Percentiles rank a stretch among this genome's conserved stretches.
These are phyloP conservation scores for Nanorana parkeri DNA, from an alignment of 2,113 vertebrate species.

Conservation along the genomic window DNA sequence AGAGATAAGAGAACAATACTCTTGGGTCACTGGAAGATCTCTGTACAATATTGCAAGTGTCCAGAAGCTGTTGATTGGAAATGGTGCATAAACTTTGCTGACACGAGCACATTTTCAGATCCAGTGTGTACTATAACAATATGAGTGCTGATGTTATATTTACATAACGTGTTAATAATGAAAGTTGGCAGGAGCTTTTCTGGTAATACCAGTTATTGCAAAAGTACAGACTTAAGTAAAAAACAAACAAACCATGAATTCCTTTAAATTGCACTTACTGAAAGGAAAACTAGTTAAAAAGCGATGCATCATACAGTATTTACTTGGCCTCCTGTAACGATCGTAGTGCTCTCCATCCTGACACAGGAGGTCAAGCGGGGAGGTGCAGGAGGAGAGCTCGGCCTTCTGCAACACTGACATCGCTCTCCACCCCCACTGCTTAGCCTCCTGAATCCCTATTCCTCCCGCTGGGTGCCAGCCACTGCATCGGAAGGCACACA, in stretches of 20 bases:
- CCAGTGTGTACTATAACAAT: slow-evolving; percentile 24
- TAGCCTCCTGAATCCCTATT: no score
- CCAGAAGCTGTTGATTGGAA: slow-evolving; percentile 54
- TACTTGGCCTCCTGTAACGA: no score
- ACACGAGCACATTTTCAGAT: slow-evolving; percentile 35
- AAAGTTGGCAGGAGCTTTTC: background rate
- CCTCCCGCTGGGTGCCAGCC: no score
- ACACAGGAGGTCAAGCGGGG: no score
- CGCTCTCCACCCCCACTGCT: no score
- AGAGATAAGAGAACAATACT: slow-evolving; percentile 53
- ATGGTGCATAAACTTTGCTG: slow-evolving; percentile 54
- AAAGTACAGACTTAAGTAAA: background rate
- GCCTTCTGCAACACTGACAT: no score
- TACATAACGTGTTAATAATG: slow-evolving; percentile 1
- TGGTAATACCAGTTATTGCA: background rate
- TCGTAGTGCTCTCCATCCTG: no score
- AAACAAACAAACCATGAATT: background rate
- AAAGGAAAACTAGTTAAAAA: no score
- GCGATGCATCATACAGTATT: no score
- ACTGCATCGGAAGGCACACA: no score
- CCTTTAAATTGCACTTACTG: background rate
- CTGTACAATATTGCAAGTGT: slow-evolving; percentile 49
- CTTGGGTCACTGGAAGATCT: slow-evolving; percentile 52
- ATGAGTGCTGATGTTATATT: slow-evolving; percentile 32
- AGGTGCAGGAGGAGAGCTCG: no score